Conservation (phyloP, 2,113 vertebrate genomes). For the Heterochromis multidens region DNA sequence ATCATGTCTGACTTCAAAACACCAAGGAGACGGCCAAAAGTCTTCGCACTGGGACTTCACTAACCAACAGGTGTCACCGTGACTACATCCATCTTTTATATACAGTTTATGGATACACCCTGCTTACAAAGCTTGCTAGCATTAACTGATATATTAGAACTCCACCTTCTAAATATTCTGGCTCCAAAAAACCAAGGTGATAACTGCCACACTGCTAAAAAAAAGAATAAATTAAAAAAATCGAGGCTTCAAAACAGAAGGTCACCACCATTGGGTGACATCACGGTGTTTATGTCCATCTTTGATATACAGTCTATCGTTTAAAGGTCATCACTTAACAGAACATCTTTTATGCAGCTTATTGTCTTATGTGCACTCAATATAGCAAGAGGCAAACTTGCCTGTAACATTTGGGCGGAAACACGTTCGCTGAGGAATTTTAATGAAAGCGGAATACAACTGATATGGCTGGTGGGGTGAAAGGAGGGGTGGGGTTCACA, state of each 20-base stretch:
- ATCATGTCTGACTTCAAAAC: rapidly evolving
- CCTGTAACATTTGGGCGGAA: neutral
- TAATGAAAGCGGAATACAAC: conserved; percentile 25
- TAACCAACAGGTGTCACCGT: neutral
- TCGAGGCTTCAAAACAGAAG: rapidly evolving
- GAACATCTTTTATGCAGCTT: neutral
- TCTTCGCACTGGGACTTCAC: neutral
- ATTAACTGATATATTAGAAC: neutral
- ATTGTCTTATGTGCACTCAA: neutral
- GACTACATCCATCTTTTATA: neutral
- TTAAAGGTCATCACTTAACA: neutral
- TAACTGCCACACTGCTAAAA: neutral
- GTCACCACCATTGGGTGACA: neutral
- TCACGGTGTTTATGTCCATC: too few relatives aligned
- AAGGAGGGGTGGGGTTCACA: neutral
- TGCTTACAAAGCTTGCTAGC: neutral
- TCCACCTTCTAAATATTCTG: neutral
- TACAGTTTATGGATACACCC: neutral
- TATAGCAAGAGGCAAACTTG: neutral
- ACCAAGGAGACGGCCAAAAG: neutral
- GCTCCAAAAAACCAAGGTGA: neutral
- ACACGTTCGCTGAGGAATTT: conserved; percentile 5
- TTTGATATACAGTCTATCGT: neutral
- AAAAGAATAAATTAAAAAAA: neutral
- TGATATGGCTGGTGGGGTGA: neutral